These are phyloP conservation scores for Cranoglanis bouderius DNA, from an alignment of 2,113 vertebrate species.

Conservation along the genomic window DNA sequence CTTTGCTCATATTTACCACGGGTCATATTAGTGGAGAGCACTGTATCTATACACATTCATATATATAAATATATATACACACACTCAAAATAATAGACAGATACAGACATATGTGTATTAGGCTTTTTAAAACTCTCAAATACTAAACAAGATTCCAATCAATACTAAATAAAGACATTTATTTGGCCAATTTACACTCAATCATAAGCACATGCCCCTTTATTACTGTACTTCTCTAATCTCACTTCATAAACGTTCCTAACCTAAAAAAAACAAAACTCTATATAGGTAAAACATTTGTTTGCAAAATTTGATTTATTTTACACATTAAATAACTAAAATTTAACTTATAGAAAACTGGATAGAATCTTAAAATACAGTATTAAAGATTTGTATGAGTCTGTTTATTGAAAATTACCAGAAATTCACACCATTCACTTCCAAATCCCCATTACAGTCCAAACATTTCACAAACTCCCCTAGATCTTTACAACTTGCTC, in stretches of 20 bases:
- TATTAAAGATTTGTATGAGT: constrained; percentile 63
- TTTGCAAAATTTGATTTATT: constrained; percentile 74
- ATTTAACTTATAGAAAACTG: constrained; percentile 46
- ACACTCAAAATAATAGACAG: no score
- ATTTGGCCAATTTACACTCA: neutral
- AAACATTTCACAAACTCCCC: constrained; percentile 56
- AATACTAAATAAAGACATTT: neutral
- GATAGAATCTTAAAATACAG: constrained; percentile 59
- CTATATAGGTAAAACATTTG: constrained; percentile 62
- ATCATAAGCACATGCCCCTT: neutral
- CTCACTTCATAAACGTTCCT: neutral
- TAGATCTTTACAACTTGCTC: constrained; percentile 55
- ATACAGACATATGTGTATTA: neutral
- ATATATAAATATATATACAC: no score
- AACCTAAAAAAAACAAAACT: constrained; percentile 11
- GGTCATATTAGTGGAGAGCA: no score
- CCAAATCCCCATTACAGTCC: constrained; percentile 33
- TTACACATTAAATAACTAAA: constrained; percentile 67
- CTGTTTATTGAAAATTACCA: constrained; percentile 58
- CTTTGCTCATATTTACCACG: no score
- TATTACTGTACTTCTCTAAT: neutral
- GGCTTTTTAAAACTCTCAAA: neutral
- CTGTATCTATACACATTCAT: no score
- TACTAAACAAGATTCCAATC: neutral
- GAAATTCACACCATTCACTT: constrained; percentile 39